A percentile compares a stretch with the other conserved stretches of the same genome.
Evolutionary conservation across 1,140 invertebrate species (phyloP).

Genomic region (Aricia agestis): DNA sequence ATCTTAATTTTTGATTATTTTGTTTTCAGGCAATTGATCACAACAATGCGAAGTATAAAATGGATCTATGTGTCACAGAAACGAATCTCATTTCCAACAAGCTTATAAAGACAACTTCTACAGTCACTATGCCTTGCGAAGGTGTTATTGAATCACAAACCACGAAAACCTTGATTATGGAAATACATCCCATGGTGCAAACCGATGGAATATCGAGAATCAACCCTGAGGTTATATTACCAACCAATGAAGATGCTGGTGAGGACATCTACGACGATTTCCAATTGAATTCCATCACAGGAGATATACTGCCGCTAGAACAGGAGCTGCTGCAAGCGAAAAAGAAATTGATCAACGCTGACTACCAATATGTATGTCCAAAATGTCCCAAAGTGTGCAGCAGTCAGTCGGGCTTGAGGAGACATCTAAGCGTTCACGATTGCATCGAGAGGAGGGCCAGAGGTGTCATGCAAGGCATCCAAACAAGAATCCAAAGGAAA

Average conservation of each 20-base stretch:
- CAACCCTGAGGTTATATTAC: conserved; percentile 59
- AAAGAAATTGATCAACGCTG: conserved; percentile 25
- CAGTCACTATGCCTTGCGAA: conserved; percentile 47
- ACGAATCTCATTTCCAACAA: conserved; percentile 66
- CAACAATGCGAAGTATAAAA: conserved; percentile 42
- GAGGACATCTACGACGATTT: conserved; percentile 46
- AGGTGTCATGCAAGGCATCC: conserved; percentile 45
- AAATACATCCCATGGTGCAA: conserved; percentile 52
- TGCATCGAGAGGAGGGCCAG: conserved; percentile 49
- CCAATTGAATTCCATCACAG: conserved; percentile 66
- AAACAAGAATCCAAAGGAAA: conserved; percentile 44
- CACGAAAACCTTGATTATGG: conserved; percentile 62
- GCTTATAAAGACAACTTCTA: conserved; percentile 58
- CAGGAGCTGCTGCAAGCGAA: conserved; percentile 59
- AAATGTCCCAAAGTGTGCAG: conserved; percentile 54
- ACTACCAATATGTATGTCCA: conserved; percentile 34
- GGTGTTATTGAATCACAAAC: conserved; percentile 49
- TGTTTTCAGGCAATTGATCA: background rate
- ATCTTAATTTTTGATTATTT: background rate
- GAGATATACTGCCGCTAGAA: conserved; percentile 58
- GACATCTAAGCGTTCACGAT: conserved; percentile 48
- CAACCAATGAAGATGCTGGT: conserved; percentile 38
- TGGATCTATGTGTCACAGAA: conserved; percentile 53
- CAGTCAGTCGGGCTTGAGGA: conserved; percentile 29
- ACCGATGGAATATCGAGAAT: conserved; percentile 39